Conservation (phyloP, 1,140 invertebrate species). For the Glossosoma conforme region DNA sequence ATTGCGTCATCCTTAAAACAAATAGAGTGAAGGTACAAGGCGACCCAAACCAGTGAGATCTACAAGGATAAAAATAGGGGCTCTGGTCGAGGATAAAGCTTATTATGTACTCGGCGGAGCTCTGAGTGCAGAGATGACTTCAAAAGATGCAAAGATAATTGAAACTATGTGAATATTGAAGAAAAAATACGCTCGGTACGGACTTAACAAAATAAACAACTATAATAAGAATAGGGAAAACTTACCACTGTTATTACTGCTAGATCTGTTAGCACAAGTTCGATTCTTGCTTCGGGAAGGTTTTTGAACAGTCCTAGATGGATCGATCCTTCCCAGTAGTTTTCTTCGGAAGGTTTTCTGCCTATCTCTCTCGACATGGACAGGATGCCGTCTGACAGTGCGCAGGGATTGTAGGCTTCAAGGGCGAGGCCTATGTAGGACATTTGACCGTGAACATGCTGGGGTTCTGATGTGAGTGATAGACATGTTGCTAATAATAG, state of each 20-base stretch:
- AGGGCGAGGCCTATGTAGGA: conserved; percentile 12
- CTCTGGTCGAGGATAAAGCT: neutral
- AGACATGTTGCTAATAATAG: too few relatives aligned
- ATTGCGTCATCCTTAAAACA: too few relatives aligned
- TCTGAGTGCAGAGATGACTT: neutral
- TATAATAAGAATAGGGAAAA: neutral
- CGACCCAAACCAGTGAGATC: too few relatives aligned
- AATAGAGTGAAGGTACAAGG: too few relatives aligned
- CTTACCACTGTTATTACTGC: conserved; percentile 14
- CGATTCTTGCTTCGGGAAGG: conserved; percentile 9
- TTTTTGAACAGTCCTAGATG: conserved; percentile 9
- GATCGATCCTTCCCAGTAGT: conserved; percentile 18
- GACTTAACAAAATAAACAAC: neutral
- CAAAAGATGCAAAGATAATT: neutral
- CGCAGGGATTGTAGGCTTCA: conserved; percentile 13
- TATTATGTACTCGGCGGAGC: too few relatives aligned
- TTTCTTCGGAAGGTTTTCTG: conserved; percentile 16
- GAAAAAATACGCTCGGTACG: neutral
- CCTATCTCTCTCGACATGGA: conserved; percentile 19
- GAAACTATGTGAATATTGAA: neutral
- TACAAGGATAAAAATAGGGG: neutral
- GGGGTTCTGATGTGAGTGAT: too few relatives aligned
- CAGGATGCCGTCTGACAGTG: conserved; percentile 15
- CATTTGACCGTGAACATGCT: too few relatives aligned
- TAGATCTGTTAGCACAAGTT: conserved; percentile 3